These are phyloP conservation scores for Bellardia bayeri DNA, from an alignment of 2,888 invertebrate species.

Conservation along the genomic window DNA sequence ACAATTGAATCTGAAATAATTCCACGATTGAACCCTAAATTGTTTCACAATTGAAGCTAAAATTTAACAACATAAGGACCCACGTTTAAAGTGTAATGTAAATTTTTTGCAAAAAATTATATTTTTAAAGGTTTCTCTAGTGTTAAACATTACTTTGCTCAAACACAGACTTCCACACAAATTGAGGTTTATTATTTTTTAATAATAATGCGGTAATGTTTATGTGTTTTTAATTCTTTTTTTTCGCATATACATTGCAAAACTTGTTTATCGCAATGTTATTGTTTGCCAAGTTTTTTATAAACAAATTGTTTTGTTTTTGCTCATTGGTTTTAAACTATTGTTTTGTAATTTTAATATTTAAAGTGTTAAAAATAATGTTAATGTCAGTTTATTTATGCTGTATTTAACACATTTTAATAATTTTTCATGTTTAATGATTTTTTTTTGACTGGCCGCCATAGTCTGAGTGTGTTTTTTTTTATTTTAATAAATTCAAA, in stretches of 20 bases:
- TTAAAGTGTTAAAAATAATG: constrained; percentile 70
- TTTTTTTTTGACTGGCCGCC: neutral
- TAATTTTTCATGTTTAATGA: constrained; percentile 58
- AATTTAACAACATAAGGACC: no score
- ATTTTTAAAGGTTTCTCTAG: neutral
- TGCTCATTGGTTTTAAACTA: constrained; percentile 17
- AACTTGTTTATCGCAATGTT: constrained; percentile 52
- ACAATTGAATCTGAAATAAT: no score
- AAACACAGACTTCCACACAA: neutral
- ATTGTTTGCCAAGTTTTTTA: constrained; percentile 35
- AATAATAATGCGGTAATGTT: constrained; percentile 48
- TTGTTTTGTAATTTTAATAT: constrained; percentile 63
- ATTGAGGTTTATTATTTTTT: constrained; percentile 33
- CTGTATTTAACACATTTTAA: constrained; percentile 66
- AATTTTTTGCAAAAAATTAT: no score
- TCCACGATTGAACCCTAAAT: no score
- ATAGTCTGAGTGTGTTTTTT: constrained; percentile 10
- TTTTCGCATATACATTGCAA: constrained; percentile 31
- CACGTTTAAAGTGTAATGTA: no score
- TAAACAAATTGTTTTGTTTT: constrained; percentile 11
- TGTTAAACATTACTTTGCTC: neutral
- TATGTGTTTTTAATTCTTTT: constrained; percentile 28
- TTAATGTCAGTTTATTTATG: constrained; percentile 71
- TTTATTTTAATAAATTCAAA: constrained; percentile 12
- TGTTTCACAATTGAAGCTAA: no score